Conservation (phyloP, 2,888 invertebrate genomes). For the Rhamphomyia laevipes region DNA sequence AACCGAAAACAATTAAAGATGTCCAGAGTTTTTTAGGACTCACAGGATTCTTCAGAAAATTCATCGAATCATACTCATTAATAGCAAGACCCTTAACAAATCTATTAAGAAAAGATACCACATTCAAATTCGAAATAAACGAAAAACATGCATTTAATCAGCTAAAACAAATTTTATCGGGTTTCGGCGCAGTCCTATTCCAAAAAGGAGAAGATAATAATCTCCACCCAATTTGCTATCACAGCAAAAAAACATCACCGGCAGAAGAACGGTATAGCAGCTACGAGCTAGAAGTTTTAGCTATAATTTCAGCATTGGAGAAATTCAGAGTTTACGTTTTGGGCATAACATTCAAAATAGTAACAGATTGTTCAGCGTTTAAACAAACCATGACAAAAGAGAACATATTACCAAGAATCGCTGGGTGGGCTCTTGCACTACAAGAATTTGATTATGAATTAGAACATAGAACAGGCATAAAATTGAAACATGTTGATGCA, state of each 20-base stretch:
- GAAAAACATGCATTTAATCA: neutral
- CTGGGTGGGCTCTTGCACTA: slow-evolving; percentile 16
- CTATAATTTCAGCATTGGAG: slow-evolving; percentile 1
- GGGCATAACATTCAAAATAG: slow-evolving; percentile 20
- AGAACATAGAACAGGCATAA: slow-evolving; percentile 15
- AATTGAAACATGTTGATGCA: slow-evolving; percentile 15
- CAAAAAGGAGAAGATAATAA: neutral
- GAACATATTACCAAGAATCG: slow-evolving; percentile 15
- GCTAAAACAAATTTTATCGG: neutral
- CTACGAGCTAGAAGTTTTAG: slow-evolving; percentile 17
- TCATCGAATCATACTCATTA: slow-evolving; percentile 7
- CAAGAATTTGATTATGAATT: slow-evolving; percentile 17
- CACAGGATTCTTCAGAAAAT: slow-evolving; percentile 7
- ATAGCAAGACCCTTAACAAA: slow-evolving; percentile 1
- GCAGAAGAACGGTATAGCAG: slow-evolving; percentile 21
- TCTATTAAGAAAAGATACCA: neutral
- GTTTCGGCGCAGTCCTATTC: slow-evolving; percentile 4
- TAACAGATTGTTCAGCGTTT: slow-evolving; percentile 23
- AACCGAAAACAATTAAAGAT: slow-evolving; percentile 17
- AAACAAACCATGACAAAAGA: slow-evolving; percentile 18
- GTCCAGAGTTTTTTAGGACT: slow-evolving; percentile 21
- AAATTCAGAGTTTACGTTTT: slow-evolving; percentile 20
- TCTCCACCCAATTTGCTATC: slow-evolving; percentile 1
- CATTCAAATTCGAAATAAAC: slow-evolving; percentile 6
- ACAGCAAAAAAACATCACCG: neutral